Evolutionary conservation across 2,113 vertebrate species (phyloP).

Genomic region (Channa argus): DNA sequence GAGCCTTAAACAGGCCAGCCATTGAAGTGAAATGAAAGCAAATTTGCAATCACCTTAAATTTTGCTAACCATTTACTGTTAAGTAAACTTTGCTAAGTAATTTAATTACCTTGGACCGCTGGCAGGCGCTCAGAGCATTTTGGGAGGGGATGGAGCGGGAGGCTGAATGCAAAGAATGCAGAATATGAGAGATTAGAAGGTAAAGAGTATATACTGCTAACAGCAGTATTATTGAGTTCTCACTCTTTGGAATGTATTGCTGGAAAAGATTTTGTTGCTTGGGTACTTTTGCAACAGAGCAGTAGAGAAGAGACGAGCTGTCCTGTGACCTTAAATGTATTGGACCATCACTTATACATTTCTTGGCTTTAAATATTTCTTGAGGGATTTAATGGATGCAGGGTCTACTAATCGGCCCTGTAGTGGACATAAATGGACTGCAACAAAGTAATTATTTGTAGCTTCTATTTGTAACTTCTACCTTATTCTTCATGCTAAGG

Average conservation of each 20-base stretch:
- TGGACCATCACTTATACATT: no score
- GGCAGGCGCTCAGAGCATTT: constrained; percentile 69
- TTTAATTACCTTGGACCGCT: constrained; percentile 86
- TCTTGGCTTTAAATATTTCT: constrained; percentile 41
- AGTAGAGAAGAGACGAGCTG: neutral
- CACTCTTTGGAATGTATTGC: constrained; percentile 30
- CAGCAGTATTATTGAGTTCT: constrained; percentile 44
- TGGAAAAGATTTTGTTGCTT: constrained; percentile 17
- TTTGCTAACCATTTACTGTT: constrained; percentile 87
- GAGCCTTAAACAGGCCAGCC: constrained; percentile 85
- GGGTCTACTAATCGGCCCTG: constrained; percentile 40
- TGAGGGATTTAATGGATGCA: constrained; percentile 38
- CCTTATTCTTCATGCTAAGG: constrained; percentile 45
- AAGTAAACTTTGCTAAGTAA: constrained; percentile 91
- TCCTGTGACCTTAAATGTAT: constrained; percentile 4
- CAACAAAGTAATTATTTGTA: constrained; percentile 27
- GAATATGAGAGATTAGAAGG: constrained; percentile 54
- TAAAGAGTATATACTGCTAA: constrained; percentile 33
- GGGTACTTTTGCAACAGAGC: constrained; percentile 15
- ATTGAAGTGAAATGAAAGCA: constrained; percentile 93
- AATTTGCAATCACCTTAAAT: constrained; percentile 91
- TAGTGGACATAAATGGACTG: constrained; percentile 42
- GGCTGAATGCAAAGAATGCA: constrained; percentile 56
- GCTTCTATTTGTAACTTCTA: no score
- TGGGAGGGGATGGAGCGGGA: constrained; percentile 29